Percentiles rank a stretch among this genome's conserved stretches.
Conservation (phyloP, 2,797 vertebrate genomes). For the Eptatretus atami region DNA sequence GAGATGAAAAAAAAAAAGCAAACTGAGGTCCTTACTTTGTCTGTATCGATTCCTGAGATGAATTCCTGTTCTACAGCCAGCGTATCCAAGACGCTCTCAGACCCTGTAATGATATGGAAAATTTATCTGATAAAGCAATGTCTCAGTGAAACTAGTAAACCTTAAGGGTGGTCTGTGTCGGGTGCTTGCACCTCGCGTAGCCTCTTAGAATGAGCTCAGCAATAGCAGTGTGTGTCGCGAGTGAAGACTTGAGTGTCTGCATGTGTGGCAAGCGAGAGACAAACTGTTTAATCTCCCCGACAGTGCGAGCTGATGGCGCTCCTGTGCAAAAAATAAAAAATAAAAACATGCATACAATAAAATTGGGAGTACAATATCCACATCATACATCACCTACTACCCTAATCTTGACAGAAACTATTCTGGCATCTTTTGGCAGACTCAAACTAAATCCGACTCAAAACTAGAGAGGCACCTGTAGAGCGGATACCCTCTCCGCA, state of each 20-base stretch:
- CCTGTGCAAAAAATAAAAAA: conserved; percentile 19
- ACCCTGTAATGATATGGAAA: conserved; percentile 20
- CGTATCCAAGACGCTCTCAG: conserved; percentile 87
- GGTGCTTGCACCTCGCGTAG: conserved; percentile 34
- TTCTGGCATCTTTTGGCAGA: too few species aligned
- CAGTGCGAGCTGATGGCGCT: conserved; percentile 85
- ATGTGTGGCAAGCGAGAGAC: conserved; percentile 91
- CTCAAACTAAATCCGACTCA: too few species aligned
- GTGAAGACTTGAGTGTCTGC: conserved; percentile 65
- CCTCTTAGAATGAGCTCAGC: conserved; percentile 85
- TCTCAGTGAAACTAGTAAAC: conserved; percentile 9
- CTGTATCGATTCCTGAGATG: conserved; percentile 91
- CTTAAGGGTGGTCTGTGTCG: not conserved
- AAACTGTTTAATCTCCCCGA: conserved; percentile 95
- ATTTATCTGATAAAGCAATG: not conserved
- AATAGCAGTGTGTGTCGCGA: conserved; percentile 91
- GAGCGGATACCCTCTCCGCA: too few species aligned
- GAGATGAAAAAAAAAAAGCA: not conserved
- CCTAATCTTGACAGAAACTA: too few species aligned
- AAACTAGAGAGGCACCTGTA: too few species aligned
- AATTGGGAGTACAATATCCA: too few species aligned
- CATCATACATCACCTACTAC: too few species aligned
- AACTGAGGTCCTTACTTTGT: conserved; percentile 32
- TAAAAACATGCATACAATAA: not conserved
- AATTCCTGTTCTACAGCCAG: conserved; percentile 94